phyloP scores from a whole-genome alignment of 2,797 vertebrate genomes.

The Eulemur mongoz region DNA sequence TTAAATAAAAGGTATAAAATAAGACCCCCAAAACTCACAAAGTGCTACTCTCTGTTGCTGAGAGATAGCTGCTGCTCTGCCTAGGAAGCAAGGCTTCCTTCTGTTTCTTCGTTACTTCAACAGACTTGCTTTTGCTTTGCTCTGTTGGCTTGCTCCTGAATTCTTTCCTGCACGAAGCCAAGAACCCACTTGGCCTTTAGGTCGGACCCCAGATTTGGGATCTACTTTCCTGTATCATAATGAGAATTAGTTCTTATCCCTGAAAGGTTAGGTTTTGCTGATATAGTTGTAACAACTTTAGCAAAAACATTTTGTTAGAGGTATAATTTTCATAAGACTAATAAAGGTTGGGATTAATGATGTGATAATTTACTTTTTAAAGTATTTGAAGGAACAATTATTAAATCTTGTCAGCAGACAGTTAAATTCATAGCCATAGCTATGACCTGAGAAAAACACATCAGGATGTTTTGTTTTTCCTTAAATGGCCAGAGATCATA shows the following conservation, averaged over 20 bases:
- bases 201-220: too few relatives aligned
- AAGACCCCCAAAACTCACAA: too few relatives aligned
- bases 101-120: too few relatives aligned
- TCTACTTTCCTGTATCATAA: too few relatives aligned
- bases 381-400: neutral
- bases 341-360: neutral
- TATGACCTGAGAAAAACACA: neutral
- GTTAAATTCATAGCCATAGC: neutral
- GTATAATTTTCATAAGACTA: conserved; percentile 28
- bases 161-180: too few relatives aligned
- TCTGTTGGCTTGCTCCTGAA: too few relatives aligned
- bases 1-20: too few relatives aligned
- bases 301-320: neutral
- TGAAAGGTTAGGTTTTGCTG: neutral
- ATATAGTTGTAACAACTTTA: neutral
- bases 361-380: neutral
- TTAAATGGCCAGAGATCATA: neutral
- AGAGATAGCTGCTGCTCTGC: too few relatives aligned
- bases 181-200: too few relatives aligned
- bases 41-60: too few relatives aligned
- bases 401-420: neutral
- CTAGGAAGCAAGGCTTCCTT: too few relatives aligned
- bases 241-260: neutral
- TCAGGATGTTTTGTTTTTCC: neutral
- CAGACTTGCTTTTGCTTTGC: too few relatives aligned